Percentiles rank a stretch among this genome's conserved stretches.
Conservation (phyloP, 2,888 invertebrate species). For the Laspeyria flexula region DNA sequence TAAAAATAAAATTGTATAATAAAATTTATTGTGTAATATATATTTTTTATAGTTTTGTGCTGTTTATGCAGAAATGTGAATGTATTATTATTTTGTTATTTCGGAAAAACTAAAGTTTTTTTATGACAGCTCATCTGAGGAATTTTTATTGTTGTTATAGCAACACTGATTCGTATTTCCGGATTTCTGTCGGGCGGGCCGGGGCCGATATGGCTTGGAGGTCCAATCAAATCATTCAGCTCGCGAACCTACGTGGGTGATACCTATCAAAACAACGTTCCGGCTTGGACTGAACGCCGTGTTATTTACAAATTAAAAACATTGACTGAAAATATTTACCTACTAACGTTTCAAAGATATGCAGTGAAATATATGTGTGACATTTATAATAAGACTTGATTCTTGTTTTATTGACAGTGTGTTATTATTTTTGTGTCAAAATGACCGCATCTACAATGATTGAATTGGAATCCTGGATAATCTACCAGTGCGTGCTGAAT, state of each 20-base stretch:
- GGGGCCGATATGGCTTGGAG: conserved; percentile 51
- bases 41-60: too few species aligned
- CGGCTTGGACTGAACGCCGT: conserved; percentile 53
- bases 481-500: conserved; percentile 89
- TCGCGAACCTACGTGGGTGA: conserved; percentile 66
- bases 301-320: conserved; percentile 60
- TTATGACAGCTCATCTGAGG: too few species aligned
- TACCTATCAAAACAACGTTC: conserved; percentile 63
- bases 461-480: conserved; percentile 89
- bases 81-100: too few species aligned
- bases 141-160: too few species aligned
- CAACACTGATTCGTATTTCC: conserved; percentile 53
- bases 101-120: too few species aligned
- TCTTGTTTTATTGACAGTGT: conserved; percentile 58
- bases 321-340: conserved; percentile 60
- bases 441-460: conserved; percentile 87
- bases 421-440: conserved; percentile 54
- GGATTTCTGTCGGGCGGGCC: conserved; percentile 58
- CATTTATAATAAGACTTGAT: conserved; percentile 38
- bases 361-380: conserved; percentile 53
- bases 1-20: too few species aligned
- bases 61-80: too few species aligned
- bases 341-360: conserved; percentile 36
- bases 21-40: too few species aligned
- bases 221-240: conserved; percentile 70